Evolutionary conservation across 2,888 invertebrate species (phyloP), one percentile per base, ranked within the genome.

Genomic region (Ferrisia virgata): DNA sequence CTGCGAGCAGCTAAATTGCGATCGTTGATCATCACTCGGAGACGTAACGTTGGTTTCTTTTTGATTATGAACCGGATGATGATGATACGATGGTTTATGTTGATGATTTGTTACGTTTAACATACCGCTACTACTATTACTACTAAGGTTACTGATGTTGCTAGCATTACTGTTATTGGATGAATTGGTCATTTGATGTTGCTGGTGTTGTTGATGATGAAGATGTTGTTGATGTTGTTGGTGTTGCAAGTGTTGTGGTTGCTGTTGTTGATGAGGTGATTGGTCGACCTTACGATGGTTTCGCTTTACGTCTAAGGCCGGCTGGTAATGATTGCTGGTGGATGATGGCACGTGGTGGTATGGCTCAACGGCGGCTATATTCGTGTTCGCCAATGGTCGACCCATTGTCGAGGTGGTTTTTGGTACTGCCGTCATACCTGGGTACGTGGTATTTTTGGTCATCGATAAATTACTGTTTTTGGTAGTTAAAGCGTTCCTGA

Each of bases 301-400:
- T 85, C 85, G 76, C 85, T 85, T 58, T 76, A 82, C 22, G 82
- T 85, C 58, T 82, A 82, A 9, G 79, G 85, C n/a, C 82, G 28
- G 64, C 31, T 36, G 85, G 2, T 82, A 82, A 76, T 84, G 89
- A 25, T 85, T 80, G 82, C 79, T 85, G 53, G 84, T 84, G 15
- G 82, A 72, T 18, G 85, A 85, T 83, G 95, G 95, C 87, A 95
- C 93, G 87, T 95, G 95, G 87, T 95, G 95, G 88, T 95, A 96
- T 3, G 95, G 95, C 88, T 95, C 95, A 47, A 96, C 94, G 76
- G 95, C 95, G 22, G 95, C 95, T 85, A 96, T 93, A 89, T 96
- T 86, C 9, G 87, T 87, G 9, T 86, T 86, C 31, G 86, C 85
- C n/a, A 86, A 85, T 39, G 85, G 83, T 80, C 86, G 85, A 3